A percentile compares a stretch with the other conserved stretches of the same genome.
Conservation (phyloP, 2,113 vertebrate genomes). For the Halcyon senegalensis region DNA sequence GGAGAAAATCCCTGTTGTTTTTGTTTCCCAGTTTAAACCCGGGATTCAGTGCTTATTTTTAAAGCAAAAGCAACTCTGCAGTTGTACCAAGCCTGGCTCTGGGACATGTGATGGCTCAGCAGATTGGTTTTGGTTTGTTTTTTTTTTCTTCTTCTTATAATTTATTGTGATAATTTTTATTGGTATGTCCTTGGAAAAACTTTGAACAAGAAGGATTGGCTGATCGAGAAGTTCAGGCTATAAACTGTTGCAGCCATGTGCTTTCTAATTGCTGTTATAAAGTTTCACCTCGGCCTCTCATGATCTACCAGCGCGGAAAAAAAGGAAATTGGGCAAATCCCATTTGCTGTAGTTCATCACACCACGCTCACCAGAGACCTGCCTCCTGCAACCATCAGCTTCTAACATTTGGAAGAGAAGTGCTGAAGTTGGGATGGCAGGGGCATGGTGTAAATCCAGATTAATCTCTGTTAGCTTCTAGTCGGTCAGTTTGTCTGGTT, state of each 20-base stretch:
- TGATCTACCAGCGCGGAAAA: not conserved
- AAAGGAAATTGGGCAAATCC: not conserved
- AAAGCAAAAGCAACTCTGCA: not conserved
- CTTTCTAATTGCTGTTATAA: slow-evolving; percentile 25
- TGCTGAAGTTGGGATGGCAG: fast-evolving
- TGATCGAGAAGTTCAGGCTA: slow-evolving; percentile 5
- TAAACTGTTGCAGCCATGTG: slow-evolving; percentile 11
- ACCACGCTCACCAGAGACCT: not conserved
- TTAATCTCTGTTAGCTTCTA: not conserved
- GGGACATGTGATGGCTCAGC: not conserved
- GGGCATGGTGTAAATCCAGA: not conserved
- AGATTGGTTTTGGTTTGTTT: not conserved
- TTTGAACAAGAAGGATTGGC: not conserved
- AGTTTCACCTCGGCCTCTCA: not conserved
- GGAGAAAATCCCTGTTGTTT: not conserved
- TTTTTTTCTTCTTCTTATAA: not conserved
- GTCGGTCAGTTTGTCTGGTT: not conserved
- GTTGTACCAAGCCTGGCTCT: not conserved
- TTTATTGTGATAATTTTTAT: slow-evolving; percentile 1
- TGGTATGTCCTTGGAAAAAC: not conserved
- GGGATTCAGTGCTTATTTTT: not conserved
- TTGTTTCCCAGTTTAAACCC: not conserved
- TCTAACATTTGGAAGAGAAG: not conserved
- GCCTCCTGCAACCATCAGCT: not conserved
- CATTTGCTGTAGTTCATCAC: not conserved